Percentiles rank a stretch among this genome's conserved stretches.
Evolutionary conservation across 2,888 invertebrate species (phyloP).

Genomic region (Noctua fimbriata): DNA sequence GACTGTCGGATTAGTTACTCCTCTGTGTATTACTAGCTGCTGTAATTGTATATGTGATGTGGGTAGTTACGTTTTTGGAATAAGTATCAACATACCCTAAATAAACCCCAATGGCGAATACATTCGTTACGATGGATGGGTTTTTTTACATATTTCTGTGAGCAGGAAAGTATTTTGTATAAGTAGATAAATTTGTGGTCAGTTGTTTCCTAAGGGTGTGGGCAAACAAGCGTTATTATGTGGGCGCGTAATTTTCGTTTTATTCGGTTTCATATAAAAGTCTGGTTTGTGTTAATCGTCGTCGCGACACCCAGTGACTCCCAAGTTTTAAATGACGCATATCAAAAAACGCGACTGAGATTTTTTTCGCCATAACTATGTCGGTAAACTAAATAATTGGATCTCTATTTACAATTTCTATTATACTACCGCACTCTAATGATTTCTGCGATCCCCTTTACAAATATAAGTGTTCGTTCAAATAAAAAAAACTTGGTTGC

Average conservation of each 20-base stretch:
- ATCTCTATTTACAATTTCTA: slow-evolving; percentile 6
- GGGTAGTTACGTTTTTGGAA: background rate
- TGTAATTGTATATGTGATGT: background rate
- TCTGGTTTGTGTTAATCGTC: background rate
- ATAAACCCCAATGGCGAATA: background rate
- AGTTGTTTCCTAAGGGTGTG: background rate
- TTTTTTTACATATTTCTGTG: background rate
- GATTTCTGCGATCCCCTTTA: background rate
- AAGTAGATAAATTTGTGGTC: background rate
- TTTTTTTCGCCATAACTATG: background rate
- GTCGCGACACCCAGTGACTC: background rate
- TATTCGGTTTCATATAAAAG: background rate
- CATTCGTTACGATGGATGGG: background rate
- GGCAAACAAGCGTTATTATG: background rate
- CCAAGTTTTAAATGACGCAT: background rate
- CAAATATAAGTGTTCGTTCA: slow-evolving; percentile 13
- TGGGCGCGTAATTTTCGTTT: background rate
- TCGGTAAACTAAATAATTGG: background rate
- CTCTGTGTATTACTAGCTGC: slow-evolving; percentile 21
- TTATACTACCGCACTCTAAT: background rate
- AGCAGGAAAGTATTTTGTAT: background rate
- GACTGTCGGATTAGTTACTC: slow-evolving; percentile 8
- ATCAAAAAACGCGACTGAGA: background rate
- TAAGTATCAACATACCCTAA: background rate
- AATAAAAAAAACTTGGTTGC: slow-evolving; percentile 17